Conservation (phyloP, 2,113 vertebrate genomes). For the Isurus oxyrinchus region DNA sequence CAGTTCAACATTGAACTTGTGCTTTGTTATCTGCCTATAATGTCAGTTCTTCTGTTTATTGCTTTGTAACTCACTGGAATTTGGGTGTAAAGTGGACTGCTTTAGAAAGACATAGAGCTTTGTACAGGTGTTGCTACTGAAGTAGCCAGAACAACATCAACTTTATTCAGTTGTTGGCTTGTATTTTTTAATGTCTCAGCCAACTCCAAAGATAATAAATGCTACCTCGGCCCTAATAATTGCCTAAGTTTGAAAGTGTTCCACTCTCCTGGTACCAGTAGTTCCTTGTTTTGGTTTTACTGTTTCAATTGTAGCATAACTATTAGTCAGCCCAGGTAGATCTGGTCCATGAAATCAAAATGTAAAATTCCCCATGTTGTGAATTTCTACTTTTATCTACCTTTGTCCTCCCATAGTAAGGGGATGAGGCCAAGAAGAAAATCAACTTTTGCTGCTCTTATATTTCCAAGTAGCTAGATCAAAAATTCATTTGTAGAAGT, state of each 20-base stretch:
- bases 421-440: not conserved
- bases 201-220: not conserved
- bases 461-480: not conserved
- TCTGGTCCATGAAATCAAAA: not conserved
- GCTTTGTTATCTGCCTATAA: not conserved
- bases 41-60: not conserved
- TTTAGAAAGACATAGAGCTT: not conserved
- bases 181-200: not conserved
- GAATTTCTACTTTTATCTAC: not conserved
- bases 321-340: not conserved
- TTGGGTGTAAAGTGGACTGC: not conserved
- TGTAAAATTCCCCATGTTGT: not conserved
- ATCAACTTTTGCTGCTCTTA: not conserved
- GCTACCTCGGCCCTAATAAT: not conserved
- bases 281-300: not conserved
- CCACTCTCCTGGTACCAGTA: not conserved
- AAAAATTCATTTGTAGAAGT: not conserved
- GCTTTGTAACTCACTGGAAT: not conserved
- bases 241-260: not conserved
- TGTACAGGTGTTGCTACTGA: not conserved
- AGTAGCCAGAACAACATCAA: not conserved
- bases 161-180: not conserved
- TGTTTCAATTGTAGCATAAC: not conserved
- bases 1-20: not conserved
- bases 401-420: not conserved